Base-by-base conservation (phyloP, 2,113 vertebrate genomes). In the Spermophilus dauricus region DNA sequence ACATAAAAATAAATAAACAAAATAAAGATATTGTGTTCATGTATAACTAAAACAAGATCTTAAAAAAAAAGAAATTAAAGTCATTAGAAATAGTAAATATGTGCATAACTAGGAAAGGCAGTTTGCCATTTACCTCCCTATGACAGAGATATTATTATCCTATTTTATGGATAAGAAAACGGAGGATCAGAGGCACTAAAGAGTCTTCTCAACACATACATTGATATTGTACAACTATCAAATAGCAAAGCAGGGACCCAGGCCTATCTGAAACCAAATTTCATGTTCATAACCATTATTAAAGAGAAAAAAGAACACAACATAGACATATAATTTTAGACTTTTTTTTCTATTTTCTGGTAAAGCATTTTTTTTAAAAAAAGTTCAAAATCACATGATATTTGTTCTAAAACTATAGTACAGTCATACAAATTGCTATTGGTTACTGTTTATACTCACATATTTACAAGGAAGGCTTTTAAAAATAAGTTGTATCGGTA, bases 111-210 rank as follows among this genome's bases (percentile, higher is more conserved):
- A 75, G 39, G 28, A 51, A 63, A 75, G 67, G 37, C 10, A 75
- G 75, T 92, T 73, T 75, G 5, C 32, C 69, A 84, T 18, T 61
- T 75, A 80, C 0, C 37, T 80, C 18, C 8, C 18, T 70, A 45
- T 53, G 24, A 86, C 11, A 70, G 22, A 45, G 30, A 8, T 34
- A 37, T 61, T n/a, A 85, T 18, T 16, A 70, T 30, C 4, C 18
- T 26, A 75, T 48, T 91, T 80, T 45, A 51, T n/a, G 80, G 17
- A 78, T 86, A n/a, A 58, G 53, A 83, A 95, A 93, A 84, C 8
- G 9, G 7, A 94, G 6, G 1, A 8, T 53, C 8, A 75, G 39
- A 42, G n/a, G 70, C 42, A 10, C 37, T 92, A 73, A 94, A 56
- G 53, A 0, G 2, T 39, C 89, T 77, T 42, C 48, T 34, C 26